Conservation (phyloP, 2,888 invertebrate genomes). For the Hemicrepidius hirtus region DNA sequence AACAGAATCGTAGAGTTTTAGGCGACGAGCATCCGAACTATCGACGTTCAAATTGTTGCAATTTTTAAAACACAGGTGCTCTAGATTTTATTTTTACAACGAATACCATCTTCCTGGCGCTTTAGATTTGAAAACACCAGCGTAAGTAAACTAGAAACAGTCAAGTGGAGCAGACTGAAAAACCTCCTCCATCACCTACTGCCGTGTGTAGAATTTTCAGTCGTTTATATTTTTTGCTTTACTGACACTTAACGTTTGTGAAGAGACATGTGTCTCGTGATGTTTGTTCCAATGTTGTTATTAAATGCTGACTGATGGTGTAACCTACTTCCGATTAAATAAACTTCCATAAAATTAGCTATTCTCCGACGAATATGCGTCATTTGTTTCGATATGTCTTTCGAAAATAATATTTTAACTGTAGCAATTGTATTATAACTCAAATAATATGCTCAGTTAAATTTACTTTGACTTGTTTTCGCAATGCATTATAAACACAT, state of each 20-base stretch:
- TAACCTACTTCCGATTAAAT: slow-evolving; percentile 50
- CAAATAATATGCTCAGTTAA: slow-evolving; percentile 67
- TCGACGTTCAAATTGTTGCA: slow-evolving; percentile 65
- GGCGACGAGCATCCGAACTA: slow-evolving; percentile 56
- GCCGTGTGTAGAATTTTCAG: slow-evolving; percentile 56
- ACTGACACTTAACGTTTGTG: slow-evolving; percentile 36
- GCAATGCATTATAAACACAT: slow-evolving; percentile 2
- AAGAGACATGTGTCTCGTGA: slow-evolving; percentile 37
- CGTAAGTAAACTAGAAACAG: slow-evolving; percentile 52
- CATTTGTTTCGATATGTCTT: slow-evolving; percentile 54
- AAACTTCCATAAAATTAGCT: slow-evolving; percentile 46
- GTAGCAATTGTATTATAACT: slow-evolving; percentile 60
- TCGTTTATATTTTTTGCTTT: slow-evolving; percentile 44
- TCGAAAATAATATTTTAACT: slow-evolving; percentile 62
- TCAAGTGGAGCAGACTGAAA: slow-evolving; percentile 24
- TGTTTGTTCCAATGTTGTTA: slow-evolving; percentile 53
- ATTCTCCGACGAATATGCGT: slow-evolving; percentile 43
- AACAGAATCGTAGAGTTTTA: slow-evolving; percentile 46
- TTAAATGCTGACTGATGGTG: slow-evolving; percentile 57
- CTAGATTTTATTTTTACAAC: slow-evolving; percentile 67
- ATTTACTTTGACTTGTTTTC: slow-evolving; percentile 59
- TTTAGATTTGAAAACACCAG: slow-evolving; percentile 58
- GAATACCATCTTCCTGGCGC: slow-evolving; percentile 62
- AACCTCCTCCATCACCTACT: slow-evolving; percentile 58
- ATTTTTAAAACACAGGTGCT: slow-evolving; percentile 64